These are phyloP conservation scores for Thereva nobilitata DNA, from an alignment of 2,888 invertebrate species.

Conservation along the genomic window DNA sequence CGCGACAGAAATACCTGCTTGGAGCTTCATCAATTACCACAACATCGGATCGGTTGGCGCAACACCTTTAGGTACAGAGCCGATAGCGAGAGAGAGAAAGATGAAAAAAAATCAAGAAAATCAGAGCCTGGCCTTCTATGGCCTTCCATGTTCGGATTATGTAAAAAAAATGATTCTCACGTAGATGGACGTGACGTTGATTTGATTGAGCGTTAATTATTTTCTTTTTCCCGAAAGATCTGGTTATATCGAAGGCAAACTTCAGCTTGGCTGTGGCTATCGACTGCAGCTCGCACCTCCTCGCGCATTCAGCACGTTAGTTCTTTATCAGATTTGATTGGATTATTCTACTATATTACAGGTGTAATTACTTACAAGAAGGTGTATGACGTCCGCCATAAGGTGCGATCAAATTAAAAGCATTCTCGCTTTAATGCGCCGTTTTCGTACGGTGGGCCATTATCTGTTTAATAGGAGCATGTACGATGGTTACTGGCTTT, in stretches of 20 bases:
- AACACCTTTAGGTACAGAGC: not conserved
- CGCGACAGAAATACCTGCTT: conserved; percentile 29
- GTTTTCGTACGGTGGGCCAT: conserved; percentile 18
- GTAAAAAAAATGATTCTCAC: conserved; percentile 57
- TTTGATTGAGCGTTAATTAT: conserved; percentile 54
- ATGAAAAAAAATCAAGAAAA: conserved; percentile 14
- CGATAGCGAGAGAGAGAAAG: too few relatives aligned
- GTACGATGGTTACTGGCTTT: too few relatives aligned
- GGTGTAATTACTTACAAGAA: conserved; percentile 29
- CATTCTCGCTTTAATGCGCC: conserved; percentile 8
- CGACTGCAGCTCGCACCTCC: conserved; percentile 18
- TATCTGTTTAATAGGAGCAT: conserved; percentile 1
- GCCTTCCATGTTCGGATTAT: conserved; percentile 24
- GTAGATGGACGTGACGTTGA: conserved; percentile 59
- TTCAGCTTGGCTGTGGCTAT: too few relatives aligned
- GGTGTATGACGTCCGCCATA: conserved; percentile 8
- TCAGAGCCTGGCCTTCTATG: conserved; percentile 14
- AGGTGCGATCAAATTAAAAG: conserved; percentile 33
- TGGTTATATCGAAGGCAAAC: not conserved
- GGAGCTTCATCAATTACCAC: not conserved
- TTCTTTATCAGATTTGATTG: conserved; percentile 35
- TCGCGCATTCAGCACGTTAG: conserved; percentile 30
- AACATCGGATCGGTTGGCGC: conserved; percentile 22
- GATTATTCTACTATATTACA: conserved; percentile 31
- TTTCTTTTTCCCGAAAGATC: conserved; percentile 35